Base-by-base conservation (phyloP, 2,888 invertebrate genomes). In the Acheta domesticus region DNA sequence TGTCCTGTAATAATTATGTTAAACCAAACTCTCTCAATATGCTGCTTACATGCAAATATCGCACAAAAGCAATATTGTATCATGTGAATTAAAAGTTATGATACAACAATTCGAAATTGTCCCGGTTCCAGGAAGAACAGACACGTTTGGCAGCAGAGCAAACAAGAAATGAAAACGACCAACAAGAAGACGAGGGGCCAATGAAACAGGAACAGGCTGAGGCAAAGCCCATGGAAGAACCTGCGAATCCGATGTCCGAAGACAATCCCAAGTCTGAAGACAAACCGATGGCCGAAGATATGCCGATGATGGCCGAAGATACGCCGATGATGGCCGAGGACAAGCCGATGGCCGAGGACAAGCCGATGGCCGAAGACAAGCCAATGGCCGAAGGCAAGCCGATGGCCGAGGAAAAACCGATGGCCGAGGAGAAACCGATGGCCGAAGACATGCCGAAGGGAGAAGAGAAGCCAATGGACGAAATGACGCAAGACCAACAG, bases 391-490 rank as follows among this genome's bases (percentile, higher is more conserved):
- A 76, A 21, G 76, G 23, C 23, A 73, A 76, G 16, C 1, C 23
- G 19, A 78, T n/a, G 74, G 48, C 12, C 20, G 74, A 78, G 49
- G 77, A 74, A 16, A 74, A 79, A 49, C 73, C 14, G n/a, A 49
- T 62, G 48, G 50, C 50, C 11, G 76, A 80, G 49, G 75, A 77
- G 75, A 75, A 80, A 16, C 76, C 20, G 48, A 80, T 12, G 73
- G 50, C 76, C 14, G 48, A 76, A n/a, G 80, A 81, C 21, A 50
- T 77, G 14, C 73, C 21, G 76, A 49, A 50, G 78, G 23, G 20
- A 62, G 49, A 23, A 48, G 20, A 80, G 76, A 80, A 19, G 48
- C 75, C 49, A 78, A 76, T 12, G 23, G 76, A 73, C 75, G 62
- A 19, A 76, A 48, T 48, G 73, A 75, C 23, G 79, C 50, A 19